Conservation (phyloP, 1,140 invertebrate genomes). For the Globodera ellingtonae region DNA sequence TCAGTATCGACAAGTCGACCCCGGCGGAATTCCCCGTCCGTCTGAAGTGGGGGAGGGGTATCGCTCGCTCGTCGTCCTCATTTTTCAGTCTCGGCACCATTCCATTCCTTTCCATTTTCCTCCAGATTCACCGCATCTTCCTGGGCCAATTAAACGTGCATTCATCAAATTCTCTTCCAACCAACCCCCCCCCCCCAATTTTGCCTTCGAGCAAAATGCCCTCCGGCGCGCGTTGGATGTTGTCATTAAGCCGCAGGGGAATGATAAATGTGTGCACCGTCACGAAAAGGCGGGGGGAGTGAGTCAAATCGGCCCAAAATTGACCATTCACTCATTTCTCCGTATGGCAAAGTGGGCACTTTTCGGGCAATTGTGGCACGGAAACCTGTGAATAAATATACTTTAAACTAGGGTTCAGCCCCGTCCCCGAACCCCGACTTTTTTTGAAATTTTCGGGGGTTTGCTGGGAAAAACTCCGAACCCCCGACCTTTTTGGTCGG, state of each 20-base stretch:
- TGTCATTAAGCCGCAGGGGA: background rate
- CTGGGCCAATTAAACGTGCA: conserved; percentile 27
- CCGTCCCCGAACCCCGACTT: too few species aligned
- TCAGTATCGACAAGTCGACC: too few species aligned
- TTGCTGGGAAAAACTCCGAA: too few species aligned
- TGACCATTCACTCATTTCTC: background rate
- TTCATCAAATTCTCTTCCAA: conserved; percentile 21
- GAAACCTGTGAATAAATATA: too few species aligned
- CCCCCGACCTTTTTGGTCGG: too few species aligned
- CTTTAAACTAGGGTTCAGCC: too few species aligned
- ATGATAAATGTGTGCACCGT: background rate
- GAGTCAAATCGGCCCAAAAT: background rate
- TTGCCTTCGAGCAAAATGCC: conserved; percentile 1
- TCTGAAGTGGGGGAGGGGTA: background rate
- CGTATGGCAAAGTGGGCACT: background rate
- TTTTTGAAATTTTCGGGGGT: too few species aligned
- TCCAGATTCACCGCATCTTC: background rate
- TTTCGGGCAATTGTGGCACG: background rate
- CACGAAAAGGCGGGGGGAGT: background rate
- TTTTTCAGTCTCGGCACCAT: background rate
- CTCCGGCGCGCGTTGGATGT: background rate
- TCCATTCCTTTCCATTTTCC: background rate
- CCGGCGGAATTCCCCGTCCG: too few species aligned
- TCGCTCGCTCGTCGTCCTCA: background rate
- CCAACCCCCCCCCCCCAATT: background rate